Conservation (phyloP, 2,888 invertebrate genomes). For the Tridacna gigas region DNA sequence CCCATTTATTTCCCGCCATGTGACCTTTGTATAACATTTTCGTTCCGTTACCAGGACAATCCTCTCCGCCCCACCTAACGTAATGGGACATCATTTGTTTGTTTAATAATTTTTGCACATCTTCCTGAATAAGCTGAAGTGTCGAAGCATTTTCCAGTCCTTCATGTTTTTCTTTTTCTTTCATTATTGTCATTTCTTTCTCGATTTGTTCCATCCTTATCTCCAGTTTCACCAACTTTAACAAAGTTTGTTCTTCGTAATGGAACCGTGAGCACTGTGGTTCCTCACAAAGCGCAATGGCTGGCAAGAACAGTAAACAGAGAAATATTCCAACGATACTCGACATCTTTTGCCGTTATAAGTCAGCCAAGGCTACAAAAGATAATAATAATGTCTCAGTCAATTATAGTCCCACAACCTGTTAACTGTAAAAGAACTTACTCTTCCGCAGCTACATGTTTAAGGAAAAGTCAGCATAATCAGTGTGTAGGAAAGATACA, state of each 20-base stretch:
- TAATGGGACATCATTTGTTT: neutral
- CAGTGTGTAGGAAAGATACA: no score
- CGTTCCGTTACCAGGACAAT: constrained; percentile 16
- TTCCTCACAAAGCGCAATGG: neutral
- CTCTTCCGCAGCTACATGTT: no score
- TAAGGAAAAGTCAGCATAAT: no score
- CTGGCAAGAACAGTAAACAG: neutral
- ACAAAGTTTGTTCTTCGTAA: constrained; percentile 13
- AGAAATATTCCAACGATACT: no score
- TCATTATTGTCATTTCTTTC: neutral
- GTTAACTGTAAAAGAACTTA: no score
- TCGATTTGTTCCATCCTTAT: neutral
- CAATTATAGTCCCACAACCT: no score
- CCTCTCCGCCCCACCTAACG: neutral
- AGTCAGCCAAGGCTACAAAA: no score
- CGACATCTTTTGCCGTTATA: no score
- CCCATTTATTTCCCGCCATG: constrained; percentile 12
- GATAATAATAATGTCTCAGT: no score
- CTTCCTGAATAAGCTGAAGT: neutral
- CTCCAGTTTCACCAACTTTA: constrained; percentile 7
- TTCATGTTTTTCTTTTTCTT: neutral
- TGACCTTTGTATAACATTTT: constrained; percentile 8
- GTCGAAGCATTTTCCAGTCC: neutral
- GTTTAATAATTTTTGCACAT: neutral
- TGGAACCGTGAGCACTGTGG: constrained; percentile 10